Percentiles rank a stretch among this genome's conserved stretches.
Evolutionary conservation across 2,113 vertebrate genomes (phyloP).

Genomic region (Calypte anna): DNA sequence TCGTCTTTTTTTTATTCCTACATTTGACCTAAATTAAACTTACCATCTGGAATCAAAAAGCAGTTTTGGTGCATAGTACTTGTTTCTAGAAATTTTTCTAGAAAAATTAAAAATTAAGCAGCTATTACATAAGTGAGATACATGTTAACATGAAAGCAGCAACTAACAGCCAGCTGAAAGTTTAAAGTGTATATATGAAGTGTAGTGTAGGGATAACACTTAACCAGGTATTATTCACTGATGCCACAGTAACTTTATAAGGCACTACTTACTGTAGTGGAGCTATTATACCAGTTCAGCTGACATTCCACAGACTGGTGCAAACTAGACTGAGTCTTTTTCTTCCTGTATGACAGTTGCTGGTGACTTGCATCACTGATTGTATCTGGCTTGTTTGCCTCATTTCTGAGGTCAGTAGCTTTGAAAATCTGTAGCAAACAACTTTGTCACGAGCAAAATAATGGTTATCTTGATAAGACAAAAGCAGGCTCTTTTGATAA

Average conservation of each 20-base stretch:
- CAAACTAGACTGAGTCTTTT: background rate
- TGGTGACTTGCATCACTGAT: fast-evolving
- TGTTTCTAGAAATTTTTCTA: background rate
- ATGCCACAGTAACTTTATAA: too few relatives aligned
- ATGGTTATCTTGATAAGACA: background rate
- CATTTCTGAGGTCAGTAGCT: background rate
- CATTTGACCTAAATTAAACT: conserved; percentile 11
- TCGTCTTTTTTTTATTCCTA: background rate
- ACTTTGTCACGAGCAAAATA: background rate
- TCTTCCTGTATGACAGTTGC: background rate
- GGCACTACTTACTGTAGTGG: fast-evolving
- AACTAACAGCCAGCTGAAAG: background rate
- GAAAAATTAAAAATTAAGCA: background rate
- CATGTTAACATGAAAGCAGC: background rate
- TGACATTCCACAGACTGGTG: too few relatives aligned
- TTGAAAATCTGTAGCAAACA: background rate
- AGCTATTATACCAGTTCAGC: background rate
- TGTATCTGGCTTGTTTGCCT: background rate
- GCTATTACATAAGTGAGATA: background rate
- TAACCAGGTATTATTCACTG: background rate
- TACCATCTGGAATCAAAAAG: background rate
- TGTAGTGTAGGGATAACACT: background rate
- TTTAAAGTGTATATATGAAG: background rate
- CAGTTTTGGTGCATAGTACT: background rate
- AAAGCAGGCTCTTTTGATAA: conserved; percentile 34